phyloP scores from a whole-genome alignment of 2,113 vertebrate species.

The Onychostruthus taczanowskii region DNA sequence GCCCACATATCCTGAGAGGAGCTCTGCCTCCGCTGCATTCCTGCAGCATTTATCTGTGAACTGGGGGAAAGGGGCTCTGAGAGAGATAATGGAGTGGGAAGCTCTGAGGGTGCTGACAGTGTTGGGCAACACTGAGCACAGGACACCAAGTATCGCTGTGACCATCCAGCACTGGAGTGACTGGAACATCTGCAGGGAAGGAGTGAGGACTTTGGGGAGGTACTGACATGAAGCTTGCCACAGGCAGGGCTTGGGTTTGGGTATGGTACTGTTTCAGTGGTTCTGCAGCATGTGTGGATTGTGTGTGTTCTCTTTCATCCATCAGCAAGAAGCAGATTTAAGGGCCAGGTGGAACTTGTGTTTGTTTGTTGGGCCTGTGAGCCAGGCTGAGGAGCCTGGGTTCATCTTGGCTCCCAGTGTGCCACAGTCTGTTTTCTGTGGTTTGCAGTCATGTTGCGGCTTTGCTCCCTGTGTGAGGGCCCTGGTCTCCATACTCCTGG shows the following conservation, averaged over 20 bases:
- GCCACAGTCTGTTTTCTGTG: neutral
- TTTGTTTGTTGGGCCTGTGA: neutral
- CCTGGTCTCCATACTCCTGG: rapidly evolving
- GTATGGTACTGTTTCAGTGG: neutral
- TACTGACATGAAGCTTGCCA: neutral
- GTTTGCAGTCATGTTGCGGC: rapidly evolving
- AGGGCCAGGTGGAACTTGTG: neutral
- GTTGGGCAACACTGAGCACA: neutral
- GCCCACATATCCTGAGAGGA: neutral
- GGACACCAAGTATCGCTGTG: neutral
- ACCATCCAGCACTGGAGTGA: neutral
- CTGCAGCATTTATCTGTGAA: neutral
- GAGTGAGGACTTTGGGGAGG: neutral
- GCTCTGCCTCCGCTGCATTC: neutral
- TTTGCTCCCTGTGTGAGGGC: neutral
- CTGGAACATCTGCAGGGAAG: neutral
- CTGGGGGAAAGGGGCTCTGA: neutral
- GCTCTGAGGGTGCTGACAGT: neutral
- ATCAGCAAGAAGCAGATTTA: neutral
- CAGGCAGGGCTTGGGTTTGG: neutral
- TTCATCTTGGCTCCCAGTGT: rapidly evolving
- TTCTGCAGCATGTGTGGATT: neutral
- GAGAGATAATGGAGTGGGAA: neutral
- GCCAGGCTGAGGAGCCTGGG: neutral
- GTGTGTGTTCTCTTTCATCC: neutral